phyloP scores from a whole-genome alignment of 2,113 vertebrate species.

The Perca schrenkii region DNA sequence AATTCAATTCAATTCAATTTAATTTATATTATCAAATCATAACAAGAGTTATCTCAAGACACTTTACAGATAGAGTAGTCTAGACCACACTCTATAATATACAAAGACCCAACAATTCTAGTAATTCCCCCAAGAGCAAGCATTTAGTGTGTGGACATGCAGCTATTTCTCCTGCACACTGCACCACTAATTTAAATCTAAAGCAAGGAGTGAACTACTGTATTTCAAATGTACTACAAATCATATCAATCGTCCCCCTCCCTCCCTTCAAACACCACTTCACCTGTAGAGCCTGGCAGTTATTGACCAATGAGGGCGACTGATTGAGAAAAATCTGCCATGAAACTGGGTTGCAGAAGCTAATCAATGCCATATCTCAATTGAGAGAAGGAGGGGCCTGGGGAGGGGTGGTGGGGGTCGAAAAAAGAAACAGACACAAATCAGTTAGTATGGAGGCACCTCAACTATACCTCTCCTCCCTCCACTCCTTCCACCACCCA shows the following conservation, averaged over 20 bases:
- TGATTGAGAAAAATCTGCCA: constrained; percentile 85
- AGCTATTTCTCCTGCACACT: constrained; percentile 61
- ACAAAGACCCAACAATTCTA: too few species aligned
- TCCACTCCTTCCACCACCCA: constrained; percentile 60
- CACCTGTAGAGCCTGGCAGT: constrained; percentile 72
- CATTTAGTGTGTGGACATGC: constrained; percentile 29
- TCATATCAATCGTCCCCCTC: constrained; percentile 26
- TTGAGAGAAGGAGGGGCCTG: too few species aligned
- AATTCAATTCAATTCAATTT: neutral
- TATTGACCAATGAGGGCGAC: constrained; percentile 79
- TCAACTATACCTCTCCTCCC: constrained; percentile 54
- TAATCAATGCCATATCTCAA: constrained; percentile 80
- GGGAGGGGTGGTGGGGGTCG: neutral
- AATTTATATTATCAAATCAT: too few species aligned
- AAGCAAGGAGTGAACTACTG: constrained; percentile 47
- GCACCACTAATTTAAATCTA: constrained; percentile 65
- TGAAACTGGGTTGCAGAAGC: constrained; percentile 82
- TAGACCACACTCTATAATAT: too few species aligned
- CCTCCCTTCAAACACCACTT: constrained; percentile 45
- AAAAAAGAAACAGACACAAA: constrained; percentile 73
- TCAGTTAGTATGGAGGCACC: constrained; percentile 68
- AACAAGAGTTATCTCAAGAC: too few species aligned
- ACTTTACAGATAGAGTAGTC: too few species aligned
- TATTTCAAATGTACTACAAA: constrained; percentile 31
- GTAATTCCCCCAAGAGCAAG: too few species aligned